These are phyloP conservation scores for Chrysotoxum bicinctum DNA, from an alignment of 2,888 invertebrate species.

Conservation along the genomic window DNA sequence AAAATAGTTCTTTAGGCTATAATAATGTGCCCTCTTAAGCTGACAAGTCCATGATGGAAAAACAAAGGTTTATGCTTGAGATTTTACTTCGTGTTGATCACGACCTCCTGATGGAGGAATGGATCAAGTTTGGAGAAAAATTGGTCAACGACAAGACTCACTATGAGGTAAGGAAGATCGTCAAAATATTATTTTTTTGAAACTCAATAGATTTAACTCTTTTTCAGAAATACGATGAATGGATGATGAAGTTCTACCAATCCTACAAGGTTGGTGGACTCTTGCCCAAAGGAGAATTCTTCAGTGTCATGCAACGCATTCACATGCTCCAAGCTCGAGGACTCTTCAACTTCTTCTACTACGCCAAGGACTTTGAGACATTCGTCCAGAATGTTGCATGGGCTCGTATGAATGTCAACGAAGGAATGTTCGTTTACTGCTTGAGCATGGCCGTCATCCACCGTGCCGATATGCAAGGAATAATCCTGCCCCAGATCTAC, in stretches of 20 bases:
- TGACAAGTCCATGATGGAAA: slow-evolving; percentile 75
- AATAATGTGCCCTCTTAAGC: slow-evolving; percentile 55
- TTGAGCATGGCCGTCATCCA: slow-evolving; percentile 85
- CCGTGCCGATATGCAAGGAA: slow-evolving; percentile 85
- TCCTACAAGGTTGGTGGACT: slow-evolving; percentile 80
- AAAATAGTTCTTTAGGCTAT: neutral
- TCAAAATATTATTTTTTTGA: neutral
- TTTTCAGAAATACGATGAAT: slow-evolving; percentile 27
- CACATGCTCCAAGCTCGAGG: slow-evolving; percentile 84
- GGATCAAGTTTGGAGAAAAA: slow-evolving; percentile 28
- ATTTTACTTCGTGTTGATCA: slow-evolving; percentile 75
- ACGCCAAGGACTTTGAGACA: slow-evolving; percentile 87
- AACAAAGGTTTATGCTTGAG: slow-evolving; percentile 77
- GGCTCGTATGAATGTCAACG: slow-evolving; percentile 87
- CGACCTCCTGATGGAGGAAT: slow-evolving; percentile 59
- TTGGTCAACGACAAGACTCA: slow-evolving; percentile 11
- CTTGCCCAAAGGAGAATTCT: slow-evolving; percentile 83
- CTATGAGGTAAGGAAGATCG: slow-evolving; percentile 29
- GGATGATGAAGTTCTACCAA: slow-evolving; percentile 76
- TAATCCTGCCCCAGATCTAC: slow-evolving; percentile 87
- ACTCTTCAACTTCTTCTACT: slow-evolving; percentile 86
- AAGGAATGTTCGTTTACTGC: slow-evolving; percentile 87
- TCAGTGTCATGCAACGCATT: slow-evolving; percentile 82
- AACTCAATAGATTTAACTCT: too few relatives aligned
- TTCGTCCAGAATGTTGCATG: slow-evolving; percentile 87